A percentile compares a stretch with the other conserved stretches of the same genome.
These are phyloP conservation scores for Ectropis grisescens DNA, from an alignment of 1,140 invertebrate genomes.

Conservation along the genomic window DNA sequence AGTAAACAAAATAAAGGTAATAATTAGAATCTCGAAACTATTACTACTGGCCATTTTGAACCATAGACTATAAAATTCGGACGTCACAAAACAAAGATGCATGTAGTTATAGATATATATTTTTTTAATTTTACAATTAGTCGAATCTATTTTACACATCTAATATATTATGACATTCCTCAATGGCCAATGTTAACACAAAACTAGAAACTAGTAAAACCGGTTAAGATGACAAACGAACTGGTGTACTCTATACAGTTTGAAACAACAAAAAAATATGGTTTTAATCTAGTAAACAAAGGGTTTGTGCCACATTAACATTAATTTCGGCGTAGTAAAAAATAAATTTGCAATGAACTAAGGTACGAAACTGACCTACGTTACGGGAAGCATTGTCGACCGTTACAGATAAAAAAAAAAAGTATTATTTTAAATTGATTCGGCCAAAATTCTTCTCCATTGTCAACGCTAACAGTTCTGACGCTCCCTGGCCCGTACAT, in stretches of 20 bases:
- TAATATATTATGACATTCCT: conserved; percentile 60
- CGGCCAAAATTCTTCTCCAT: no score
- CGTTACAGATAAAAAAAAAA: no score
- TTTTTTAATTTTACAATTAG: conserved; percentile 33
- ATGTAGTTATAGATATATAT: conserved; percentile 10
- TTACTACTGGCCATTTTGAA: conserved; percentile 23
- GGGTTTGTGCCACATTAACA: no score
- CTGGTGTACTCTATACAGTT: conserved; percentile 28
- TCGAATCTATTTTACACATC: conserved; percentile 60
- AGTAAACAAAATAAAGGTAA: conserved; percentile 11
- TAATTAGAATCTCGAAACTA: background rate
- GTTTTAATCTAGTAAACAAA: no score
- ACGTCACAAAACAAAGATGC: conserved; percentile 17
- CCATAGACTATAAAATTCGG: conserved; percentile 11
- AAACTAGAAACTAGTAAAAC: conserved; percentile 39
- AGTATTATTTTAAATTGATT: no score
- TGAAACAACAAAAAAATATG: conserved; percentile 9
- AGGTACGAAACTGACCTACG: no score
- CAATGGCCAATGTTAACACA: conserved; percentile 43
- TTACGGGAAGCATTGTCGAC: no score
- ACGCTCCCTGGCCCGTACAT: no score
- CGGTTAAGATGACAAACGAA: conserved; percentile 10
- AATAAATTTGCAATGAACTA: no score
- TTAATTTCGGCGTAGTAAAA: no score
- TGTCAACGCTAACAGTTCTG: no score